Evolutionary conservation across 1,140 invertebrate species (phyloP).

Genomic region (Eciton burchellii): DNA sequence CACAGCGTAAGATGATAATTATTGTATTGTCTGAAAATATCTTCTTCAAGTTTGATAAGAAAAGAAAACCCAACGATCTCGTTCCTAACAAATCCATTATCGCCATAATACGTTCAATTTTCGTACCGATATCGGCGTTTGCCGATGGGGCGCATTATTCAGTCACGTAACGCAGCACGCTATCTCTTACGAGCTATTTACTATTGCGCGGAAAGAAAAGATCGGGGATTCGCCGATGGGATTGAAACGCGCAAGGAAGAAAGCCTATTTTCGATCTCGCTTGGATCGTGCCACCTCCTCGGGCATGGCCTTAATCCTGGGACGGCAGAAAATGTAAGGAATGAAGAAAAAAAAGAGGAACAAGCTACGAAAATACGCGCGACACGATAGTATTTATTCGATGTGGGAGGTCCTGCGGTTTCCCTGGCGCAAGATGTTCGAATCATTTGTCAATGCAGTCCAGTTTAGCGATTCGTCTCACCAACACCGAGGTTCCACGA

Average conservation of each 20-base stretch:
- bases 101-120: background rate
- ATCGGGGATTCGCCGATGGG: background rate
- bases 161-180: background rate
- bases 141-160: background rate
- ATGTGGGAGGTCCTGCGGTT: constrained; percentile 81
- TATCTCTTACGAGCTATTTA: no score
- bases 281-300: constrained; percentile 50
- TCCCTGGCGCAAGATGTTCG: constrained; percentile 72
- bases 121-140: background rate
- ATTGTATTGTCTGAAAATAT: constrained; percentile 1
- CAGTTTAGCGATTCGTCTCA: constrained; percentile 82
- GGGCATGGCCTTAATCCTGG: constrained; percentile 58
- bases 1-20: background rate
- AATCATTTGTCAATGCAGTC: constrained; percentile 84
- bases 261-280: constrained; percentile 56
- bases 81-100: background rate
- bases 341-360: constrained; percentile 5
- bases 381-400: constrained; percentile 46
- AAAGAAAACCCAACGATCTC: no score
- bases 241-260: background rate
- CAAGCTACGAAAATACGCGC: constrained; percentile 30
- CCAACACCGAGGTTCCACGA: constrained; percentile 68
- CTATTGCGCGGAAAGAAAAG: background rate
- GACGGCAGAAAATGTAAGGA: constrained; percentile 50
- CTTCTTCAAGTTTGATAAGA: background rate